phyloP scores from a whole-genome alignment of 2,113 vertebrate species.

The Salvelinus alpinus region DNA sequence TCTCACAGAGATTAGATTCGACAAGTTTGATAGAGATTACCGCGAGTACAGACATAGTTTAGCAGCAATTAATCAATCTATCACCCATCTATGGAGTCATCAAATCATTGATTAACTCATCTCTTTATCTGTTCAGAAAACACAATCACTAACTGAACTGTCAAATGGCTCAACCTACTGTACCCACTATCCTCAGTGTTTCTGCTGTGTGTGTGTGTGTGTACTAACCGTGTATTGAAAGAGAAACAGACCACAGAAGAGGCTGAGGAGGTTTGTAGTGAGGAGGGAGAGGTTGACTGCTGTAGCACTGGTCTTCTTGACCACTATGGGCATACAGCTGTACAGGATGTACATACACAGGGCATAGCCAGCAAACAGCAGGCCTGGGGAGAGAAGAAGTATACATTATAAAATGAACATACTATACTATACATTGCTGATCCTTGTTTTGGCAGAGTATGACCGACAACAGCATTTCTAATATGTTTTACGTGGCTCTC shows the following conservation, averaged over 20 bases:
- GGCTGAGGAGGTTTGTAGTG: constrained; percentile 90
- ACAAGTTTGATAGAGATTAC: neutral
- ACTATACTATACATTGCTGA: neutral
- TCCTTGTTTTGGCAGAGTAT: neutral
- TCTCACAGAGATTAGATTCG: neutral
- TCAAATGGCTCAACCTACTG: neutral
- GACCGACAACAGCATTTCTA: neutral
- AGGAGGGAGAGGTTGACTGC: constrained; percentile 92
- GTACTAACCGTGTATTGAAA: constrained; percentile 83
- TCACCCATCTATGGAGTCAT: neutral
- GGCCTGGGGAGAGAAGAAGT: constrained; percentile 63
- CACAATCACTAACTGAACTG: neutral
- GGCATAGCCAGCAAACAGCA: constrained; percentile 83
- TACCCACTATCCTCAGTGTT: neutral
- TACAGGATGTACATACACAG: constrained; percentile 90
- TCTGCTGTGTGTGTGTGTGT: neutral
- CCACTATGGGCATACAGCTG: constrained; percentile 90
- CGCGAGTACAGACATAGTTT: neutral
- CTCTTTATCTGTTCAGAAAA: neutral
- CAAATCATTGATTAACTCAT: neutral
- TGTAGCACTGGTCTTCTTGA: constrained; percentile 86
- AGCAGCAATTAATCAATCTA: neutral
- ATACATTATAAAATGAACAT: neutral
- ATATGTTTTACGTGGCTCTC: neutral
- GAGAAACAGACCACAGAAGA: constrained; percentile 90